Percentiles rank a stretch among this genome's conserved stretches.
These are phyloP conservation scores for Odontocolon sp. DNA, from an alignment of 2,888 invertebrate genomes.

Conservation along the genomic window DNA sequence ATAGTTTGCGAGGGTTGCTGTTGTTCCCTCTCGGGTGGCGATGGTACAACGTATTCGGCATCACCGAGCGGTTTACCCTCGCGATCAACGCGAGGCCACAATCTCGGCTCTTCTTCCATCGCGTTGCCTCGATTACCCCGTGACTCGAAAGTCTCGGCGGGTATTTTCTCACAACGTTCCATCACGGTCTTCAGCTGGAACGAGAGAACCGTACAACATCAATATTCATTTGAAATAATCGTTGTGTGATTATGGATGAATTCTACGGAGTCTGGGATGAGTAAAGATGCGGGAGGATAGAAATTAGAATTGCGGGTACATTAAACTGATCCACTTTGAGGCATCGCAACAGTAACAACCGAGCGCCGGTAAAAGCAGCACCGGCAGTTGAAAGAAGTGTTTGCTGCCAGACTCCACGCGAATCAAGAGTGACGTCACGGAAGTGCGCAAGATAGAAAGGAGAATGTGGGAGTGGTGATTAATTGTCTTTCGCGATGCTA, in stretches of 20 bases:
- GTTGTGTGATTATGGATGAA: not conserved
- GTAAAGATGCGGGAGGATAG: not conserved
- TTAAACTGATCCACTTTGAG: slow-evolving; percentile 21
- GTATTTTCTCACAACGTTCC: slow-evolving; percentile 86
- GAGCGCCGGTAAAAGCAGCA: not conserved
- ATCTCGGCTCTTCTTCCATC: slow-evolving; percentile 78
- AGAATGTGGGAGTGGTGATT: slow-evolving; percentile 72
- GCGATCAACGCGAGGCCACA: slow-evolving; percentile 84
- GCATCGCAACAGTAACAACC: not conserved
- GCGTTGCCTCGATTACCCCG: slow-evolving; percentile 72
- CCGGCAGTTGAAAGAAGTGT: not conserved
- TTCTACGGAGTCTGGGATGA: not conserved
- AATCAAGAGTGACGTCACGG: slow-evolving; percentile 62
- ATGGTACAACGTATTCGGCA: slow-evolving; percentile 86
- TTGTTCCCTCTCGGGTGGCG: slow-evolving; percentile 86
- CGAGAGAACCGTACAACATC: not conserved
- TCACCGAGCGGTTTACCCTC: slow-evolving; percentile 85
- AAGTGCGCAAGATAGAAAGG: slow-evolving; percentile 67
- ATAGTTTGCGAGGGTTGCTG: slow-evolving; percentile 78
- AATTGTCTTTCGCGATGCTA: slow-evolving; percentile 65
- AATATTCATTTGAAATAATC: slow-evolving; percentile 22
- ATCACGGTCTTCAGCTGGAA: slow-evolving; percentile 86
- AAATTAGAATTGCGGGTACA: not conserved
- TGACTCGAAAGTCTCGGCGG: slow-evolving; percentile 83
- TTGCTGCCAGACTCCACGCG: slow-evolving; percentile 5